These are phyloP conservation scores for Meghimatium bilineatum DNA, from an alignment of 2,888 invertebrate genomes.

Conservation along the genomic window DNA sequence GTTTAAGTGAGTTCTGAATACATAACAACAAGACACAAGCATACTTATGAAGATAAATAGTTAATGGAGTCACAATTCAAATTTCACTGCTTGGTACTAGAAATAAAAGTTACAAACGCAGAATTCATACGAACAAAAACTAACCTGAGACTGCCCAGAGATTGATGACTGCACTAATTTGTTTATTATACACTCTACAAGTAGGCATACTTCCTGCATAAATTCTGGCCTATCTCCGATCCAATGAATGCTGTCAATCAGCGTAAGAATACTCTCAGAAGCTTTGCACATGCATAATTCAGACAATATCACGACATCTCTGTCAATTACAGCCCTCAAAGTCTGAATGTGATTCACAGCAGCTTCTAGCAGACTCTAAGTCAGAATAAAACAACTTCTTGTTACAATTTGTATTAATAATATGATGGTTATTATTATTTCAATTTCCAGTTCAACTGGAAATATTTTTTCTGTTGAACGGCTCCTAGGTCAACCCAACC, in stretches of 20 bases:
- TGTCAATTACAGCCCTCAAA: conserved; percentile 8
- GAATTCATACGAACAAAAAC: no score
- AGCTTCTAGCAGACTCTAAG: not conserved
- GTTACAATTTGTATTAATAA: not conserved
- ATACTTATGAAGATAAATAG: no score
- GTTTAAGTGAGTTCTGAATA: no score
- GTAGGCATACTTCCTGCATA: conserved; percentile 35
- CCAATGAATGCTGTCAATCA: conserved; percentile 17
- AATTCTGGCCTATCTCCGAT: conserved; percentile 12
- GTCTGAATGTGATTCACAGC: conserved; percentile 7
- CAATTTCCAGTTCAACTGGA: no score
- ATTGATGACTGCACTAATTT: not conserved
- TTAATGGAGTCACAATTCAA: no score
- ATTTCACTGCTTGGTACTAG: no score
- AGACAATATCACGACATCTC: conserved; percentile 20
- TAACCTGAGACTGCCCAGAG: conserved; percentile 16
- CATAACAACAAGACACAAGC: no score
- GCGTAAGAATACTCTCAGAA: conserved; percentile 13
- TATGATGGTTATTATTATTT: no score
- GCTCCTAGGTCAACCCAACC: no score
- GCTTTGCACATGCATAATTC: conserved; percentile 29
- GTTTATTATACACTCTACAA: conserved; percentile 32
- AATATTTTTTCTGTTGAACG: no score
- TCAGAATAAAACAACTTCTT: not conserved
- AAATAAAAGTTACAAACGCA: no score